Base-by-base conservation (phyloP, 2,797 vertebrate genomes). In the Lophotriccus pileatus region DNA sequence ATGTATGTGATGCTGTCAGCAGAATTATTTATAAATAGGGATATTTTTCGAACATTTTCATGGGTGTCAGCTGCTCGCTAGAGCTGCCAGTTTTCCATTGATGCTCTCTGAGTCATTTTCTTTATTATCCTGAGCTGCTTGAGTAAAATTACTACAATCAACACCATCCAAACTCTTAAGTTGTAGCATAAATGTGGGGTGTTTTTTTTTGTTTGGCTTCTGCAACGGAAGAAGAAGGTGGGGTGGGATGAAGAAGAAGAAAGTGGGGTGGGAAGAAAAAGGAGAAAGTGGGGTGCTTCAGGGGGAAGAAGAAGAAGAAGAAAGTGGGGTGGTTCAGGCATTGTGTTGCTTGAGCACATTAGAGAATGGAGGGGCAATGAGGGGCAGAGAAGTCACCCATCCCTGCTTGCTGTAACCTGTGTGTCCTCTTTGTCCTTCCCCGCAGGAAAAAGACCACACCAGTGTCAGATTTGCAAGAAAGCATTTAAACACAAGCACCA, bases 401-500 rank as follows among this genome's bases (percentile, higher is more conserved):
- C 36, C 10, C 10, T 80, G 73, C 87, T 28, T 28, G 13, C 67
- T 66, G 46, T 98, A 97, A 98, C 87, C 73, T 58, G 7, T 3
- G 46, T 97, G 63, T 92, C 56, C 23, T 97, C 91, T 97, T 39
- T 97, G 90, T 98, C 97, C 97, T 97, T 97, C 95, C 97, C 95
- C 3, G 6, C 98, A 99, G 99, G 99, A 97, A 99, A 99, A 97
- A 98, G 99, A 98, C 99, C 99, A 56, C 99, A 99, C 97, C 99
- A 99, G 97, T 99, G 99, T 98, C 99, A 99, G 98, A 99, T 99
- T 98, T 99, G 99, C 98, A 99, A 99, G 98, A 99, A 99, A 97
- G 99, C 99, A 34, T 99, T 99, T 94, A 99, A 99, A 98, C 99
- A 99, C 98, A 99, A 99, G 97, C 99, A 99, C 95, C 99, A 99